Percentiles rank a stretch among this genome's conserved stretches.
Evolutionary conservation across 1,140 invertebrate genomes (phyloP).

Genomic region (Heterodera schachtii): DNA sequence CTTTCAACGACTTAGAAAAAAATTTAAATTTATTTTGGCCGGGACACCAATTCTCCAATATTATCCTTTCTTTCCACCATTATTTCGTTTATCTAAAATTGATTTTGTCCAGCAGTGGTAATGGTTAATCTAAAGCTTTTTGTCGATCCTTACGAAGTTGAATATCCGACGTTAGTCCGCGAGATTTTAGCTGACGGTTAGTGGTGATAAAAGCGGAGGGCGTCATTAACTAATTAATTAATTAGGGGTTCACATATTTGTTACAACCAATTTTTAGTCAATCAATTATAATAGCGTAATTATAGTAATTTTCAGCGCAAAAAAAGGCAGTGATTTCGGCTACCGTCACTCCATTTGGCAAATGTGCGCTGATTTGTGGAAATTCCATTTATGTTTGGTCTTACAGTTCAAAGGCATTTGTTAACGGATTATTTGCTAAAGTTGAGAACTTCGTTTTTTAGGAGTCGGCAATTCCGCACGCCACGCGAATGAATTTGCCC

Average conservation of each 20-base stretch:
- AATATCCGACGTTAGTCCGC: conserved; percentile 39
- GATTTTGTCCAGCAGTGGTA: too few species aligned
- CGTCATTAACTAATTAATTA: too few species aligned
- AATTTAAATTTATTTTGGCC: too few species aligned
- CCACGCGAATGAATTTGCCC: conserved; percentile 24
- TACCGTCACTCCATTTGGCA: conserved; percentile 25
- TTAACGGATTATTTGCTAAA: neutral
- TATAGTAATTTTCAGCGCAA: conserved; percentile 18
- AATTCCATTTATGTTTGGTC: conserved; percentile 38
- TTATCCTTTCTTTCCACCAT: too few species aligned
- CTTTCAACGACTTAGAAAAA: too few species aligned
- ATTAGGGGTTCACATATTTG: too few species aligned
- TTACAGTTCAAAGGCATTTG: conserved; percentile 25
- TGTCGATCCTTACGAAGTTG: conserved; percentile 36
- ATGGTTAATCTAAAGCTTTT: conserved; percentile 27
- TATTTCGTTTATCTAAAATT: too few species aligned
- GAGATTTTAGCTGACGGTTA: conserved; percentile 32
- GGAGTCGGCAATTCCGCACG: conserved; percentile 37
- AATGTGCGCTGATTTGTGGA: conserved; percentile 29
- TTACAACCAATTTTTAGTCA: too few species aligned
- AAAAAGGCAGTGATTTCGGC: conserved; percentile 23
- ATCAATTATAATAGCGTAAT: conserved; percentile 8
- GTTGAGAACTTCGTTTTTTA: neutral
- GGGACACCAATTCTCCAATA: too few species aligned
- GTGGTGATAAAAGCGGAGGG: too few species aligned